These are phyloP conservation scores for Gadopsis marmoratus DNA, from an alignment of 2,797 vertebrate genomes.

Conservation along the genomic window DNA sequence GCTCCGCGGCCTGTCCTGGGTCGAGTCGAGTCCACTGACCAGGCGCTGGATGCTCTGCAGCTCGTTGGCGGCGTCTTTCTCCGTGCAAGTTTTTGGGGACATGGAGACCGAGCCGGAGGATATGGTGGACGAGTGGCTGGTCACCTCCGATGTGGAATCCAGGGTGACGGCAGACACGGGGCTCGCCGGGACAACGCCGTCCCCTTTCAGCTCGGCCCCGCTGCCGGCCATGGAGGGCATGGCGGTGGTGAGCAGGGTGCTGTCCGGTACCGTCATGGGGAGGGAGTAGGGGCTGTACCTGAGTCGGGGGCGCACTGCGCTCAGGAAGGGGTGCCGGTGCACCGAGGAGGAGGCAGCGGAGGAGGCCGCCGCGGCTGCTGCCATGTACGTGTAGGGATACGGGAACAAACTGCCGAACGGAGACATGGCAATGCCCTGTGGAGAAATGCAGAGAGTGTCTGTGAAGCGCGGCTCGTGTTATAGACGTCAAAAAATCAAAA, in stretches of 20 bases:
- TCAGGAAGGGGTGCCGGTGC: slow-evolving; percentile 95
- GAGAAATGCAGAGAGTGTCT: slow-evolving; percentile 33
- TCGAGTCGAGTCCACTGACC: slow-evolving; percentile 95
- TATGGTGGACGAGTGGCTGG: slow-evolving; percentile 92
- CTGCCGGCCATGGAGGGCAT: slow-evolving; percentile 85
- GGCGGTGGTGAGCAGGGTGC: slow-evolving; percentile 89
- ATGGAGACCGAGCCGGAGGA: slow-evolving; percentile 92
- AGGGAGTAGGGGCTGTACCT: slow-evolving; percentile 97
- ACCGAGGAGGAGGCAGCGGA: slow-evolving; percentile 90
- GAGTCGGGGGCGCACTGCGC: slow-evolving; percentile 92
- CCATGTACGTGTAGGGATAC: slow-evolving; percentile 98
- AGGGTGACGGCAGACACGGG: slow-evolving; percentile 87
- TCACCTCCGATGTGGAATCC: slow-evolving; percentile 95
- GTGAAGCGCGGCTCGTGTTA: slow-evolving; percentile 24
- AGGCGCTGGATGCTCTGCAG: slow-evolving; percentile 97
- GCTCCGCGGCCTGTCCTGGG: slow-evolving; percentile 92
- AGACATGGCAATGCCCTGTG: slow-evolving; percentile 96
- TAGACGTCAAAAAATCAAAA: neutral
- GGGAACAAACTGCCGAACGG: slow-evolving; percentile 95
- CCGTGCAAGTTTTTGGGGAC: slow-evolving; percentile 91
- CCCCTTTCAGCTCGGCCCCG: slow-evolving; percentile 86
- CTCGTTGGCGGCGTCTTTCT: slow-evolving; percentile 94
- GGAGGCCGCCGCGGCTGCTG: slow-evolving; percentile 92
- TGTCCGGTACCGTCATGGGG: slow-evolving; percentile 91
- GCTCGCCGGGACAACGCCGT: slow-evolving; percentile 84